A percentile compares a stretch with the other conserved stretches of the same genome.
Evolutionary conservation across 2,797 vertebrate species (phyloP).

Genomic region (Anguilla pacifica): DNA sequence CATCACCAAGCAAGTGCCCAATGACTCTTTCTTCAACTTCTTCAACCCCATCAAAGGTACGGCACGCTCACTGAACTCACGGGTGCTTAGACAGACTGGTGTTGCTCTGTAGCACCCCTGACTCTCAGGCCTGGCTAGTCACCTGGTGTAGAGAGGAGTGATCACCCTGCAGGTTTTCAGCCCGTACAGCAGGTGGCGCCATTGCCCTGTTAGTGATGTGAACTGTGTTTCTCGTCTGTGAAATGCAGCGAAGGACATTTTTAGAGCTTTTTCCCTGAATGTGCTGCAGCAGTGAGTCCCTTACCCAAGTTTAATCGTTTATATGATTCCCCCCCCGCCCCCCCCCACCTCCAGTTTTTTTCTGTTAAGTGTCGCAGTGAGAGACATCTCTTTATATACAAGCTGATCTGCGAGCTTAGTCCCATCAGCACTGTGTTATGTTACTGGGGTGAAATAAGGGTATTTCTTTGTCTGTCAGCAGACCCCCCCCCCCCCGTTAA

Average conservation of each 20-base stretch:
- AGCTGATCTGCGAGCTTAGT: too few relatives aligned
- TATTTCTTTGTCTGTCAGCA: background rate
- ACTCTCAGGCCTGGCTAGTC: background rate
- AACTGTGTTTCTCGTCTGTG: background rate
- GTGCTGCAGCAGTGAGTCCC: background rate
- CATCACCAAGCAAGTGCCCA: conserved; percentile 92
- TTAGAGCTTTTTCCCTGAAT: background rate
- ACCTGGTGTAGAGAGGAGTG: background rate
- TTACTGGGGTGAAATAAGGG: too few relatives aligned
- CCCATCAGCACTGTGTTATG: too few relatives aligned
- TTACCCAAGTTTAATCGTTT: background rate
- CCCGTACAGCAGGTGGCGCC: conserved; percentile 8
- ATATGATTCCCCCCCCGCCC: background rate
- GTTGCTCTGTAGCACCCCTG: background rate
- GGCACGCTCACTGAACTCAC: conserved; percentile 31
- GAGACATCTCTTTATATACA: too few relatives aligned
- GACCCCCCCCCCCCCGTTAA: background rate
- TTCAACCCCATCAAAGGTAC: conserved; percentile 92
- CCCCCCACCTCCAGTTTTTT: background rate
- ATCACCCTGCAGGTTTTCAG: background rate
- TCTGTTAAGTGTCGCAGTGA: too few relatives aligned
- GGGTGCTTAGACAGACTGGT: background rate
- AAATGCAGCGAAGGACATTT: background rate
- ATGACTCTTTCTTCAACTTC: conserved; percentile 98
- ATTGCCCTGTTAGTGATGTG: background rate